phyloP scores from a whole-genome alignment of 35 echinoderm and acorn worm species.

The Chiridota heheva region DNA sequence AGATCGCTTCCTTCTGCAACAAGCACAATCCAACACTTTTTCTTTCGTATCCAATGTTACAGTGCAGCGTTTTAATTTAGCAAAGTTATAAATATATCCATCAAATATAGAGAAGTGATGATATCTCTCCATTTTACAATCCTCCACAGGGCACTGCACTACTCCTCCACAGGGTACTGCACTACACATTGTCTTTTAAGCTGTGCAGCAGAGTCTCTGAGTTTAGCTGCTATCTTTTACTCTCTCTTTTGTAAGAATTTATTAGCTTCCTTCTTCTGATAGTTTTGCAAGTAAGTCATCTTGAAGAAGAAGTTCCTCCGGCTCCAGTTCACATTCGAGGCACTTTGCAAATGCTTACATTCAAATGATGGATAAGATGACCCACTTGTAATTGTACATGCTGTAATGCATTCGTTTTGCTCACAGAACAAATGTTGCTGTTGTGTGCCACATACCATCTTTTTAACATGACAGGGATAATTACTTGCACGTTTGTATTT shows the following conservation, averaged over 20 bases:
- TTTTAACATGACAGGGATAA: constrained; percentile 1
- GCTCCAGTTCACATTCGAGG: neutral
- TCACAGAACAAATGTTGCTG: neutral
- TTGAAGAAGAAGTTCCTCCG: neutral
- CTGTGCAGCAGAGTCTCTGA: neutral
- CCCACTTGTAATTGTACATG: neutral
- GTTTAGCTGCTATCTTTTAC: neutral
- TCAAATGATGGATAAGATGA: neutral
- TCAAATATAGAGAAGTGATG: constrained; percentile 22
- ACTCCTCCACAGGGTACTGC: constrained; percentile 20
- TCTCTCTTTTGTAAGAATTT: neutral
- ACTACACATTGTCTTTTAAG: neutral
- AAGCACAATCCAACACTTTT: constrained; percentile 1
- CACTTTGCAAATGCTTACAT: neutral
- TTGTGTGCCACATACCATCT: neutral
- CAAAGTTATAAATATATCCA: constrained; percentile 5
- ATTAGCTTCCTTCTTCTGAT: neutral
- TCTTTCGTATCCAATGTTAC: neutral
- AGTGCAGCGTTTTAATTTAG: neutral
- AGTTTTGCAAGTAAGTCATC: neutral
- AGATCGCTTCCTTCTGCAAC: neutral
- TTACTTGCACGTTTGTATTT: constrained; percentile 1
- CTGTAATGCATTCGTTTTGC: neutral
- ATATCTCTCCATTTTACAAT: neutral
- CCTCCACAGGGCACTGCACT: no score